Evolutionary conservation across 2,113 vertebrate genomes (phyloP).

Genomic region (Spilogale gracilis): DNA sequence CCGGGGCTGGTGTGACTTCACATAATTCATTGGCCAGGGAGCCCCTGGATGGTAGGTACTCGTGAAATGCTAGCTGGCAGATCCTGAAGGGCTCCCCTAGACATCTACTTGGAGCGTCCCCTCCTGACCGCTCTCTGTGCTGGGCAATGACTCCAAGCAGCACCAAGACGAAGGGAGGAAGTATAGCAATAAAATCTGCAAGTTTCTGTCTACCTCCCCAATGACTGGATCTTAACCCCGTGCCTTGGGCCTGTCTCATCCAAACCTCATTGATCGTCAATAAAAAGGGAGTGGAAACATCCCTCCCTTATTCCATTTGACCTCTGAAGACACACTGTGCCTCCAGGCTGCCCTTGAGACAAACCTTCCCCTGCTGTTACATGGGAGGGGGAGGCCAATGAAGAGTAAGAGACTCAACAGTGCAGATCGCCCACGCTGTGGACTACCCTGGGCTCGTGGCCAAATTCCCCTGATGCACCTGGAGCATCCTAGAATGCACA

Average conservation of each 20-base stretch:
- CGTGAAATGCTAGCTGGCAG: no score
- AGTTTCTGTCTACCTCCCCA: not conserved
- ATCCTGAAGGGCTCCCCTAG: not conserved
- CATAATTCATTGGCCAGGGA: not conserved
- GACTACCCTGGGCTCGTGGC: not conserved
- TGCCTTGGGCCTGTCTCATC: not conserved
- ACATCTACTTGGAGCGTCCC: not conserved
- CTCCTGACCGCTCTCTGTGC: not conserved
- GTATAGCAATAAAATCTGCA: not conserved
- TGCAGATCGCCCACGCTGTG: rapidly evolving
- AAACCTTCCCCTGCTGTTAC: not conserved
- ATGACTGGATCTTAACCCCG: not conserved
- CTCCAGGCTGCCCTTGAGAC: not conserved
- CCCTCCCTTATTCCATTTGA: not conserved
- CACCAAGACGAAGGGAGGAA: not conserved
- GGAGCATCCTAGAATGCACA: not conserved
- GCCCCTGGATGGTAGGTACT: not conserved
- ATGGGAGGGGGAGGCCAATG: not conserved
- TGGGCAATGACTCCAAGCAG: not conserved
- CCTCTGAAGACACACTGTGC: not conserved
- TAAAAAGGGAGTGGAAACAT: not conserved
- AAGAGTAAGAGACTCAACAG: not conserved
- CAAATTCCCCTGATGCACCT: not conserved
- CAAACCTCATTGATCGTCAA: not conserved
- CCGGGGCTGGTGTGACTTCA: not conserved